Percentiles rank a stretch among this genome's conserved stretches.
Conservation (phyloP, 2,797 vertebrate species). For the Vireo griseus region DNA sequence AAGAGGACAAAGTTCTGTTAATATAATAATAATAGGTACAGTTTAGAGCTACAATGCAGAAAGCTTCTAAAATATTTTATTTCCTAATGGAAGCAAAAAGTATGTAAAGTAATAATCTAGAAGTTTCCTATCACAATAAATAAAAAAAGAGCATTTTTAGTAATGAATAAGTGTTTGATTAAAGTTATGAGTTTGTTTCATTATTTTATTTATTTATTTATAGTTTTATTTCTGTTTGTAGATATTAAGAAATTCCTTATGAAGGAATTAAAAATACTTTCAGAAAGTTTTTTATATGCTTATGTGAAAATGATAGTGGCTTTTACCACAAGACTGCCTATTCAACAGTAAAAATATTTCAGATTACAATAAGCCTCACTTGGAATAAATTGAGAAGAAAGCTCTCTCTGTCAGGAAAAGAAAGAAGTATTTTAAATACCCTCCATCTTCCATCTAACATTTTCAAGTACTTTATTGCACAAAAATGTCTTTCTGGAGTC, state of each 20-base stretch:
- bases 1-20: not conserved
- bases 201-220: not conserved
- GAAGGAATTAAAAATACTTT: not conserved
- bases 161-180: not conserved
- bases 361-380: not conserved
- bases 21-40: fast-evolving
- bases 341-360: slow-evolving; percentile 39
- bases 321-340: not conserved
- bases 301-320: not conserved
- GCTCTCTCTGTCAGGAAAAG: not conserved
- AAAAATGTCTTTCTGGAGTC: slow-evolving; percentile 27
- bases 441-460: slow-evolving; percentile 12
- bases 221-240: not conserved
- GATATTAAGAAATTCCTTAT: not conserved
- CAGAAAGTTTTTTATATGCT: not conserved
- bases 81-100: not conserved
- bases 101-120: not conserved
- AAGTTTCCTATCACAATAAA: not conserved
- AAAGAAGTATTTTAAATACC: not conserved
- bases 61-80: not conserved
- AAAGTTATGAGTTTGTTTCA: not conserved
- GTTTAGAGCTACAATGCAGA: not conserved
- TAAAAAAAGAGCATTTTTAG: not conserved
- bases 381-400: not conserved
- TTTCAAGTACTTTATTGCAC: slow-evolving; percentile 37